Base-by-base conservation (phyloP, 2,113 vertebrate genomes). In the Pangasianodon hypophthalmus region DNA sequence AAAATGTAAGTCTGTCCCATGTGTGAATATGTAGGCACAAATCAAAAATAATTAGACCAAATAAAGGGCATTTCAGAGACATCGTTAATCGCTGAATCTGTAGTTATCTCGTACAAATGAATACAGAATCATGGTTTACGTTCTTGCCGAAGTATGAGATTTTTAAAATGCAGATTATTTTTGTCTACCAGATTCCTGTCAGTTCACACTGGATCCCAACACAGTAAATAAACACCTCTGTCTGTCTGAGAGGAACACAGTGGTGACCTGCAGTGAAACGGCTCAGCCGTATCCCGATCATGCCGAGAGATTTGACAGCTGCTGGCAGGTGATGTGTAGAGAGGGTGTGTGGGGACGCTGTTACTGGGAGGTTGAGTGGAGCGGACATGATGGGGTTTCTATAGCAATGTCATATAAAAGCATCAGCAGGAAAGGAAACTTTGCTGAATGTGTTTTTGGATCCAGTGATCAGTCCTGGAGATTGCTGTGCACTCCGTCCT, bases 361-460 rank as follows among this genome's bases (percentile, higher is more conserved):
- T 14, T 84, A 67, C 82, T 84, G 82, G 82, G 83, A 84, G 41
- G 58, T 64, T 2, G 83, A 84, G 9, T 84, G 83, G 83, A 84
- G 83, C 4, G 83, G 83, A 14, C 0, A 14, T n/a, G 26, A 14
- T 8, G 84, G 84, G 4, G 84, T n/a, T 26, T 60, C 82, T 26
- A 24, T 83, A 32, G 80, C 52, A 16, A 14, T 56, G 80, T 71
- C 69, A 0, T 79, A 48, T 79, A 79, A 79, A 79, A 11, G 1
- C 75, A 48, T 79, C 75, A 79, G 41, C 44, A 48, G 75, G 44
- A 79, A 79, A 10, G 75, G 75, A 79, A 37, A 18, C 69, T 41
- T 6, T 41, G 0, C 6, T 37, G 32, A 73, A 18, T 37, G 69
- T 19, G 69, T 73, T 2, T 73, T 73, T 41, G 69, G 69, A 37